These are phyloP conservation scores for Empis stercorea DNA, from an alignment of 2,888 invertebrate species.

Conservation along the genomic window DNA sequence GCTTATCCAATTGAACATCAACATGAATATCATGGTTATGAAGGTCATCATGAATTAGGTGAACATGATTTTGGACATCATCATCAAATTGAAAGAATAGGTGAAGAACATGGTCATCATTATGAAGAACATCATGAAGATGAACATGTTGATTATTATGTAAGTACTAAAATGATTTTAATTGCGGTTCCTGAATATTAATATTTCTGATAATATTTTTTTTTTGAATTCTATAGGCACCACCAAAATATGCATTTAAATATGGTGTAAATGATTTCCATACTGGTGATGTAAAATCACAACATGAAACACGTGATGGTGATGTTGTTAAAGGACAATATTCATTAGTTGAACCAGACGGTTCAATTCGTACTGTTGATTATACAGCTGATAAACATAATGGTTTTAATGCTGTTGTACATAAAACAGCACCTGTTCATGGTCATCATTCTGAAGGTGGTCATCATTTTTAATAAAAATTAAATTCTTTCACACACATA, in stretches of 20 bases:
- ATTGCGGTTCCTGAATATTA: too few relatives aligned
- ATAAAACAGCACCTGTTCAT: conserved; percentile 35
- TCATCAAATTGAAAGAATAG: conserved; percentile 28
- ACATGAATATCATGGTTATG: conserved; percentile 24
- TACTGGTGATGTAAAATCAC: conserved; percentile 49
- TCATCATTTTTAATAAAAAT: background rate
- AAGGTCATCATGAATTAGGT: conserved; percentile 16
- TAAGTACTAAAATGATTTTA: too few relatives aligned
- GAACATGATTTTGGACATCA: conserved; percentile 24
- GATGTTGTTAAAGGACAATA: conserved; percentile 52
- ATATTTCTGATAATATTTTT: too few relatives aligned
- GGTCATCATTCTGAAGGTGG: conserved; percentile 17
- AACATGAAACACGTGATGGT: conserved; percentile 50
- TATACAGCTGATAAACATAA: conserved; percentile 37
- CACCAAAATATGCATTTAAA: conserved; percentile 45
- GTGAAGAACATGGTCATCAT: conserved; percentile 20
- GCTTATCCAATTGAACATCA: conserved; percentile 35
- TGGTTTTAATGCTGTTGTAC: conserved; percentile 36
- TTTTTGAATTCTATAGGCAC: conserved; percentile 39
- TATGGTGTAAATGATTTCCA: conserved; percentile 43
- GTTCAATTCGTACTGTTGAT: conserved; percentile 51
- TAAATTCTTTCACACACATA: too few relatives aligned
- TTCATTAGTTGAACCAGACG: conserved; percentile 58
- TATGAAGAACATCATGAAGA: conserved; percentile 29
- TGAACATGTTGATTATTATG: conserved; percentile 51